phyloP scores from a whole-genome alignment of 1,140 invertebrate genomes.

The Drosophila tani region DNA sequence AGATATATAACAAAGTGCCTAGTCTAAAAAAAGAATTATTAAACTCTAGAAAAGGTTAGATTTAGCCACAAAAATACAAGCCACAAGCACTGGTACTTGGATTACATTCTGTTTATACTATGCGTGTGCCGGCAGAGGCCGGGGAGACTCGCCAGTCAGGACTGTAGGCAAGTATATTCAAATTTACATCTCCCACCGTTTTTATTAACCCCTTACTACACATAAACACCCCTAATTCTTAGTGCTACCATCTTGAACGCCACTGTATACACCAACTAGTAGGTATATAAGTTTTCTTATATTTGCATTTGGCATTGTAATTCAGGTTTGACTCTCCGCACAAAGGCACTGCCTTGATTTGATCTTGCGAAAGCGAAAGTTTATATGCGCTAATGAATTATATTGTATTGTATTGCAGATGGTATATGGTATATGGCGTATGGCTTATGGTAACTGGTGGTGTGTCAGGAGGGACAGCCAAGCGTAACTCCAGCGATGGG shows the following conservation, averaged over 20 bases:
- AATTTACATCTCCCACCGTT: too few relatives aligned
- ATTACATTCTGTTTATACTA: too few relatives aligned
- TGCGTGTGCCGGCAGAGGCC: too few relatives aligned
- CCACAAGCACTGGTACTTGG: too few relatives aligned
- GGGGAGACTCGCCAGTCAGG: too few relatives aligned
- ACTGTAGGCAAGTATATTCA: too few relatives aligned
- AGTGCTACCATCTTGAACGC: background rate
- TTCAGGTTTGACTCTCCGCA: conserved; percentile 58
- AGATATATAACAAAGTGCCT: too few relatives aligned
- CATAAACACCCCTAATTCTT: background rate
- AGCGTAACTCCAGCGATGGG: conserved; percentile 29
- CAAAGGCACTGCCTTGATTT: conserved; percentile 69
- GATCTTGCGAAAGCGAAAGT: conserved; percentile 82
- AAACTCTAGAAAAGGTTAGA: too few relatives aligned
- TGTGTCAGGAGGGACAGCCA: conserved; percentile 34
- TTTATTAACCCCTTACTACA: too few relatives aligned
- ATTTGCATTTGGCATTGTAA: conserved; percentile 82
- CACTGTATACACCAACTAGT: conserved; percentile 29
- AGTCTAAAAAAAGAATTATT: too few relatives aligned
- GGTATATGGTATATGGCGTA: conserved; percentile 40
- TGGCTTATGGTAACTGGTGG: conserved; percentile 14
- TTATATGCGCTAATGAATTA: conserved; percentile 79
- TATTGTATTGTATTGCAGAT: conserved; percentile 52
- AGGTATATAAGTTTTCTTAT: conserved; percentile 46
- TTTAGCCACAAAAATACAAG: too few relatives aligned